Evolutionary conservation across 2,797 vertebrate species (phyloP), one percentile per base, ranked within the genome.

Genomic region (Jordanella pulchra): DNA sequence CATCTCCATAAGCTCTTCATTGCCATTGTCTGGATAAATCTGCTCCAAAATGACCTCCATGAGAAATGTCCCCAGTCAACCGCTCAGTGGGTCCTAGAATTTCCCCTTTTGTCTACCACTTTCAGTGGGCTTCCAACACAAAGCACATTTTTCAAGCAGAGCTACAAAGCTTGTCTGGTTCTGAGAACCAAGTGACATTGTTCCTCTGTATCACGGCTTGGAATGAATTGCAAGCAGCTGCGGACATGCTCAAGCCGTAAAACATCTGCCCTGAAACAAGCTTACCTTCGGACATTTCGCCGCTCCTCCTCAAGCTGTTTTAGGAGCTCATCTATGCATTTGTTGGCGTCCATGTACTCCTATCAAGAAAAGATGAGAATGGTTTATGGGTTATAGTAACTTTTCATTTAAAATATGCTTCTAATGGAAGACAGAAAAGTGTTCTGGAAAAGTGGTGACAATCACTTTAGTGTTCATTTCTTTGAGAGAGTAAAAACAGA

Each of bases 271-370:
- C 69, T 4, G 28, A 28, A 28, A 48, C 3, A 1, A 47, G 53
- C 95, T 95, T 92, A 94, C 97, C 95, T 95, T 93, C 95, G 90
- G 76, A 97, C 92, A 66, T 93, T 96, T 75, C 94, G 89, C 7
- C 95, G 94, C 80, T 97, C 96, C 60, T 97, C 96, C 88, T 97
- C 96, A 0, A 97, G 93, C 82, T 96, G 96, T 63, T 94, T 95
- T 72, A 97, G 91, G 50, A 97, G 93, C 81, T 97, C 95, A 6
- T 97, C 95, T 0, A 96, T 94, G 86, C 95, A 96, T 88, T 94
- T 96, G 90, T 96, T 96, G 76, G 95, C 95, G 51, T 96, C 96
- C 96, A 96, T 96, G 84, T 96, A 95, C 77, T 96, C 97, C 96
- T 98, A 87, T 27, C 67, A 47, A 87, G 77, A 67, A 78, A 56